phyloP scores from a whole-genome alignment of 1,140 invertebrate species.

The Orchesella cincta region DNA sequence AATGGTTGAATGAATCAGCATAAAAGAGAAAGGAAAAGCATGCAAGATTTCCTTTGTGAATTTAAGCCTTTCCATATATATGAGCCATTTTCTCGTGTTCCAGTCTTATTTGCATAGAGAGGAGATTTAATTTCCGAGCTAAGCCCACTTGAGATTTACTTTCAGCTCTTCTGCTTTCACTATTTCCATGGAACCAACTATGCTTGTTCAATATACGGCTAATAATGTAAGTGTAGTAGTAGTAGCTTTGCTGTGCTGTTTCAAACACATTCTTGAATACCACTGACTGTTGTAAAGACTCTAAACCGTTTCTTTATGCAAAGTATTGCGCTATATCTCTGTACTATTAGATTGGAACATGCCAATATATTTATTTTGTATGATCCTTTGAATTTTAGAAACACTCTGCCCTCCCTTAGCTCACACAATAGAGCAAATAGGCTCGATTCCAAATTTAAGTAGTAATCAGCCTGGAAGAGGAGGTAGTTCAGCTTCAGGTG shows the following conservation, averaged over 20 bases:
- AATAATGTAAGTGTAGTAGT: no score
- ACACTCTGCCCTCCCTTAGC: constrained; percentile 45
- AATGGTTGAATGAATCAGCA: background rate
- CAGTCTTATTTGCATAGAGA: constrained; percentile 25
- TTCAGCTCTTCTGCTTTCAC: background rate
- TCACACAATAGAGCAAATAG: constrained; percentile 51
- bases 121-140: constrained; percentile 29
- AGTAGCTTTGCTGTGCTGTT: no score
- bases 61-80: constrained; percentile 6
- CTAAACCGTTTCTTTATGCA: background rate
- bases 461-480: constrained; percentile 38
- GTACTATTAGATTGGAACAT: constrained; percentile 2
- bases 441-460: constrained; percentile 50
- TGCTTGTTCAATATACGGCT: no score
- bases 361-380: constrained; percentile 10
- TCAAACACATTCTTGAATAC: no score
- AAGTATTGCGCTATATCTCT: no score
- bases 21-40: constrained; percentile 2
- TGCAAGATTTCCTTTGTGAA: constrained; percentile 25
- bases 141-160: constrained; percentile 28
- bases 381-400: constrained; percentile 42
- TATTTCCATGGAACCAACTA: background rate
- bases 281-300: background rate
- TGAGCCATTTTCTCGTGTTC: background rate
- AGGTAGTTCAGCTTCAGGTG: constrained; percentile 22